These are phyloP conservation scores for Pocillopora grandis DNA, from an alignment of 92 coral and sea anemone species.

Conservation along the genomic window DNA sequence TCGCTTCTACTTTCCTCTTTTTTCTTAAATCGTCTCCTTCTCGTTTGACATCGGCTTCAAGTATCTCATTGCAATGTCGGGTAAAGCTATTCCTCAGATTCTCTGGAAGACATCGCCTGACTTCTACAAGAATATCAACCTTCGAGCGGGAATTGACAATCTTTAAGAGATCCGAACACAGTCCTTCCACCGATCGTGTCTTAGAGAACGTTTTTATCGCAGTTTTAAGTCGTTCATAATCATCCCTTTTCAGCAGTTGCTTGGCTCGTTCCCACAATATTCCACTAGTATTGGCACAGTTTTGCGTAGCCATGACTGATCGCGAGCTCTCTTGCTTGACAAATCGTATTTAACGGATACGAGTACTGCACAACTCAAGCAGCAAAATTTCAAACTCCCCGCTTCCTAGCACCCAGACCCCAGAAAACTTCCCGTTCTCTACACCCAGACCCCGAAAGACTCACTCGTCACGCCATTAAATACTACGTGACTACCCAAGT, in stretches of 20 bases:
- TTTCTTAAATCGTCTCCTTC: slow-evolving; percentile 5
- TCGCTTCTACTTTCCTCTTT: not conserved
- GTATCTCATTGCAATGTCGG: slow-evolving; percentile 32
- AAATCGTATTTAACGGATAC: not conserved
- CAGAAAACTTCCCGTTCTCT: not conserved
- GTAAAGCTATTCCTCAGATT: slow-evolving; percentile 50
- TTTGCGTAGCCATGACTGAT: not conserved
- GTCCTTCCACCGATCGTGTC: slow-evolving; percentile 39
- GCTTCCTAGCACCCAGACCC: slow-evolving; percentile 14
- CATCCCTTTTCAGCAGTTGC: slow-evolving; percentile 31
- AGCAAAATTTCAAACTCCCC: slow-evolving; percentile 25
- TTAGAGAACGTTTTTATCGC: slow-evolving; percentile 55
- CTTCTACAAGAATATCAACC: slow-evolving; percentile 52
- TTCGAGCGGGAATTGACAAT: slow-evolving; percentile 45
- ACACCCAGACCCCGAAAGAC: slow-evolving; percentile 2
- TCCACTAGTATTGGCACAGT: not conserved
- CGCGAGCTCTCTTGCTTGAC: not conserved
- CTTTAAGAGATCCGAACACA: slow-evolving; percentile 54
- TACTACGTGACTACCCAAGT: too few relatives aligned
- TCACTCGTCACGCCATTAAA: not conserved
- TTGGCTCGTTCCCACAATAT: slow-evolving; percentile 39
- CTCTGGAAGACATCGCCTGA: slow-evolving; percentile 56
- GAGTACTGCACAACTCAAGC: not conserved
- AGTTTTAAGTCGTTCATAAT: slow-evolving; percentile 47
- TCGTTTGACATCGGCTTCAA: not conserved